phyloP scores from a whole-genome alignment of 2,113 vertebrate species.

The Plestiodon gilberti region DNA sequence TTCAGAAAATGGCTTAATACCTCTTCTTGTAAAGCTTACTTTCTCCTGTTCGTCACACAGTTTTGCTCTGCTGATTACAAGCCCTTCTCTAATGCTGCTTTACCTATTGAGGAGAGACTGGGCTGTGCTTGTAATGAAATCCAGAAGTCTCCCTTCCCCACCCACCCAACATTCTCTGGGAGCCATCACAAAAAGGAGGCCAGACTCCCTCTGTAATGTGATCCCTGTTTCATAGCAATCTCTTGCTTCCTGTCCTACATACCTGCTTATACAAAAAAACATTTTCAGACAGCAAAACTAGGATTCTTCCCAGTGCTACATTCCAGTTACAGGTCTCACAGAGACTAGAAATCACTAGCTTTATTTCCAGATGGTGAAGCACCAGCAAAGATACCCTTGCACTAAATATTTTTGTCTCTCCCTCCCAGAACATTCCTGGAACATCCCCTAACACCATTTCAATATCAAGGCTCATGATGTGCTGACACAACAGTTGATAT shows the following conservation, averaged over 20 bases:
- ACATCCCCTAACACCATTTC: background rate
- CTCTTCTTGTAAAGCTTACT: background rate
- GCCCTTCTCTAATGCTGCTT: background rate
- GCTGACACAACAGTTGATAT: background rate
- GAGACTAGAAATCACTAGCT: conserved; percentile 13
- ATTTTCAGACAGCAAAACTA: background rate
- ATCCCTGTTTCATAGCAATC: too few species aligned
- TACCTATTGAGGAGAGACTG: background rate
- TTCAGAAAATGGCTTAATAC: background rate
- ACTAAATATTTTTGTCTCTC: background rate
- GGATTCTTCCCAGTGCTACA: background rate
- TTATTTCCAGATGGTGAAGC: background rate
- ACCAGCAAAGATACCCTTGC: background rate
- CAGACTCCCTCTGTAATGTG: too few species aligned
- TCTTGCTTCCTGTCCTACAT: background rate
- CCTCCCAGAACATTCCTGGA: background rate
- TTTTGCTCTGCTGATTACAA: background rate
- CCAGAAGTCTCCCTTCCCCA: too few species aligned
- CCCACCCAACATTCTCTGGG: too few species aligned
- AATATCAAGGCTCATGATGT: background rate
- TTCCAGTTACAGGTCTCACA: conserved; percentile 4
- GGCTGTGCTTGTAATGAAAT: background rate
- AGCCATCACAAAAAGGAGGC: too few species aligned
- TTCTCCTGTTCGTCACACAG: background rate
- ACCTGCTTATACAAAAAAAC: background rate